A percentile compares a stretch with the other conserved stretches of the same genome.
These are phyloP conservation scores for Tapirus terrestris DNA, from an alignment of 2,113 vertebrate genomes.

Conservation along the genomic window DNA sequence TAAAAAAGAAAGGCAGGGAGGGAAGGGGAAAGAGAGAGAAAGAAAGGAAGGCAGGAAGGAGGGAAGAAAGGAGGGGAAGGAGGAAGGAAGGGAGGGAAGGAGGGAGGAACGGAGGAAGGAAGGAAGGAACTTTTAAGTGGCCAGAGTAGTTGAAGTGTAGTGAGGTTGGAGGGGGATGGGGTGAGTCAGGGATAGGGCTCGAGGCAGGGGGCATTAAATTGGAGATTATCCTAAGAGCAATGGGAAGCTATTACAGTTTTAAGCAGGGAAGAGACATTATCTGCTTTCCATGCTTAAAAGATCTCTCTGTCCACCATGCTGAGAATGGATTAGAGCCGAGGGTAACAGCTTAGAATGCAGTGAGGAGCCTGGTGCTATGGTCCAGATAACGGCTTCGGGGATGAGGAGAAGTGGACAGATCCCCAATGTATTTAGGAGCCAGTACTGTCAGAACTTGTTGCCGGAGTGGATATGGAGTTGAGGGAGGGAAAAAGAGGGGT, in stretches of 20 bases:
- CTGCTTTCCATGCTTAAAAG: background rate
- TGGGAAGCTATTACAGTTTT: background rate
- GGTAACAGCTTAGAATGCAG: background rate
- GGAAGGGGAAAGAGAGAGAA: background rate
- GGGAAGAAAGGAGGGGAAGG: fast-evolving
- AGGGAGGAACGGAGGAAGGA: background rate
- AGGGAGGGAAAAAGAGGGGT: background rate
- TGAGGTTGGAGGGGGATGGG: background rate
- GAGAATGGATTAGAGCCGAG: background rate
- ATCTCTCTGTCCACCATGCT: background rate
- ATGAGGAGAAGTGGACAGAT: background rate
- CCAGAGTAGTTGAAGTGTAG: background rate
- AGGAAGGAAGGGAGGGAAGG: background rate
- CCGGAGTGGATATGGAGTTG: background rate
- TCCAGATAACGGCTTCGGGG: background rate
- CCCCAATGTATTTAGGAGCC: background rate
- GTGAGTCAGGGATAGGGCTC: background rate
- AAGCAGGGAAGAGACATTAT: background rate
- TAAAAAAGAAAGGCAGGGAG: background rate
- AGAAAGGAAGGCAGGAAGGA: too few relatives aligned
- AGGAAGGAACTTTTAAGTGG: background rate
- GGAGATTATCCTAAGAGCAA: background rate
- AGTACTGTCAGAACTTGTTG: background rate
- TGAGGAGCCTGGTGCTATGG: background rate
- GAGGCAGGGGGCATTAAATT: background rate